phyloP scores from a whole-genome alignment of 2,888 invertebrate species.

The Chymomyza procnemis region DNA sequence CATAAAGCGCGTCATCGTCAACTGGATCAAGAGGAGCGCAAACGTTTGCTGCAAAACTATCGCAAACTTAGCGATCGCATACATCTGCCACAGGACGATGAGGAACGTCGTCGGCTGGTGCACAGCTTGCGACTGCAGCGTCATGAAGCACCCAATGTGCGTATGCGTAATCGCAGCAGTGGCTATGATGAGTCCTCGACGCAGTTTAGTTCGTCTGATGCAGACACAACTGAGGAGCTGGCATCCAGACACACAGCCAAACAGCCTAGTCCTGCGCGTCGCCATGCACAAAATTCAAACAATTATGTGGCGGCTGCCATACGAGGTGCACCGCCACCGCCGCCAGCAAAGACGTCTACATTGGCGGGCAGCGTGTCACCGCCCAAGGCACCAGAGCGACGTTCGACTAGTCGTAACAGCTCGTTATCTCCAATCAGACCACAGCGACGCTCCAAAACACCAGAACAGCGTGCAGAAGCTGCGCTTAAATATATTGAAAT shows the following conservation, averaged over 20 bases:
- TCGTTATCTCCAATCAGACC: constrained; percentile 76
- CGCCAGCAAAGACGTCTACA: constrained; percentile 4
- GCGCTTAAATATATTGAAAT: constrained; percentile 56
- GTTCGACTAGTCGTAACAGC: constrained; percentile 66
- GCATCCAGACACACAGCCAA: constrained; percentile 29
- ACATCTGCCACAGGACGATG: constrained; percentile 70
- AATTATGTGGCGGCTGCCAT: constrained; percentile 53
- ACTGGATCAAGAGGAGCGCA: constrained; percentile 76
- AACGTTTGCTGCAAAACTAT: constrained; percentile 73
- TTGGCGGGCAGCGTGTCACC: background rate
- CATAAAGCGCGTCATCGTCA: constrained; percentile 75
- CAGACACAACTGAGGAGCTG: constrained; percentile 63
- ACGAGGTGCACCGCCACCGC: constrained; percentile 65
- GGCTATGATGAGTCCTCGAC: constrained; percentile 77
- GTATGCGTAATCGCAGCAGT: constrained; percentile 46
- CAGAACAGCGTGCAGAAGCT: constrained; percentile 58
- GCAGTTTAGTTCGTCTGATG: constrained; percentile 76
- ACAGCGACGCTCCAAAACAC: constrained; percentile 73
- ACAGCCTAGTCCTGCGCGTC: constrained; percentile 42
- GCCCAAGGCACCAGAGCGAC: constrained; percentile 46
- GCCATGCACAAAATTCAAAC: background rate
- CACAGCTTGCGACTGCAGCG: constrained; percentile 72
- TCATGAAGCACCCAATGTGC: constrained; percentile 55
- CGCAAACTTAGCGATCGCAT: constrained; percentile 74
- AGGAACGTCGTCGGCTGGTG: constrained; percentile 72